phyloP scores from a whole-genome alignment of 2,113 vertebrate genomes.

The Myotis yumanensis region DNA sequence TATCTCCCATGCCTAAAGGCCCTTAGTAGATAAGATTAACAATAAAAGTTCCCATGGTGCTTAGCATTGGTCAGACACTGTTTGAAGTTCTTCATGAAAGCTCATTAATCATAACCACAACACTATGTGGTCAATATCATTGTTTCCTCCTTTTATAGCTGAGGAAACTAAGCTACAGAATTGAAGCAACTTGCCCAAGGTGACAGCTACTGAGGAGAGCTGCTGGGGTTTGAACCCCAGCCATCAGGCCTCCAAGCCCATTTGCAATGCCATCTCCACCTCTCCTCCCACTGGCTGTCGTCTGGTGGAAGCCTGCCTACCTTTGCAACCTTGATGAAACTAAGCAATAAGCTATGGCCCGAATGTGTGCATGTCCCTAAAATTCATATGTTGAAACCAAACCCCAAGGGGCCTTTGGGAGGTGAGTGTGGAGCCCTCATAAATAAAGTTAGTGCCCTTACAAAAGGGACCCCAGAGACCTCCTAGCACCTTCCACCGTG shows the following conservation, averaged over 20 bases:
- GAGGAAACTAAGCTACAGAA: background rate
- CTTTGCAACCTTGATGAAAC: background rate
- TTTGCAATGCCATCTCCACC: fast-evolving
- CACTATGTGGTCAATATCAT: background rate
- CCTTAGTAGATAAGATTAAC: background rate
- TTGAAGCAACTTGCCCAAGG: background rate
- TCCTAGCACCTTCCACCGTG: background rate
- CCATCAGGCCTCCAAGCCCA: background rate
- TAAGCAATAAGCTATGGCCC: background rate
- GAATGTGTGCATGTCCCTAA: background rate
- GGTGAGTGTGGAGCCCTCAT: background rate
- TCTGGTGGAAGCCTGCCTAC: background rate
- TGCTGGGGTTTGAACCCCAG: background rate
- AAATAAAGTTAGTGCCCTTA: background rate
- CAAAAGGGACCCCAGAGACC: background rate
- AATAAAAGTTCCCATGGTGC: background rate
- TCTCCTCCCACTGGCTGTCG: background rate
- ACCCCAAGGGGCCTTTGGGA: background rate
- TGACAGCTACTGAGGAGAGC: background rate
- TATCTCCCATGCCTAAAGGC: background rate
- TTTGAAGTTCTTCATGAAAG: background rate
- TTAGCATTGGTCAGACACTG: background rate
- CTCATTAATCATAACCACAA: background rate
- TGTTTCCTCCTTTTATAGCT: background rate
- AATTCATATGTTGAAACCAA: background rate